Evolutionary conservation across 2,797 vertebrate species (phyloP), one percentile per base, ranked within the genome.

Genomic region (Anas acuta): DNA sequence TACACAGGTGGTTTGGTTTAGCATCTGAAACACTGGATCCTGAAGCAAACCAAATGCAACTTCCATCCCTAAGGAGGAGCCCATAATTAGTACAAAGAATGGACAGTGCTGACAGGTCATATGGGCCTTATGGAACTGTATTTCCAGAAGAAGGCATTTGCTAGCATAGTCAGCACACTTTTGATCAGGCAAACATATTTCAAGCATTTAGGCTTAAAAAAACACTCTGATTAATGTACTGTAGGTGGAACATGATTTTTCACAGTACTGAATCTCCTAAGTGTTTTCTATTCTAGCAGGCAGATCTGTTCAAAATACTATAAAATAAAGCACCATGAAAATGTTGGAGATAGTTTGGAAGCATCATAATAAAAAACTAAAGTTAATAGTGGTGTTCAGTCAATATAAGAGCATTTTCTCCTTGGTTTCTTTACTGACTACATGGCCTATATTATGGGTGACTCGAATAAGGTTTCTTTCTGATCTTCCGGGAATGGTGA

Each of bases 1-100:
- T 81, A 49, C 75, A 77, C 77, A 95, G 81, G 93, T 96, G 88
- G 86, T 95, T 95, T 87, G 86, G 75, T 95, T 90, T 96, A 95
- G 26, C 72, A 87, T 93, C 72, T 93, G 75, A 93, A 94, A 92
- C 0, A 0, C 5, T 92, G 75, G 72, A 66, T 65, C 41, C 37
- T 95, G 81, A 92, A 83, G 57, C 28, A 92, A 72, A 87, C 45
- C 22, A 72, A 95, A 95, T 81, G 39, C 22, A 83, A 66, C 69
- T 87, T 95, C 66, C 78, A 94, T 2, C 77, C n/a, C 41, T 47
- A 60, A 80, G 72, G 84, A 95, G 78, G 45, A 87, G 33, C 23
- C 54, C 9, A 8, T 84, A 89, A 91, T 92, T 80, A 90, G 71
- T 77, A 47, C 67, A 62, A 92, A 89, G 83, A 74, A 74, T 56